Conservation (phyloP, 2,888 invertebrate genomes). For the Taenaris catops region DNA sequence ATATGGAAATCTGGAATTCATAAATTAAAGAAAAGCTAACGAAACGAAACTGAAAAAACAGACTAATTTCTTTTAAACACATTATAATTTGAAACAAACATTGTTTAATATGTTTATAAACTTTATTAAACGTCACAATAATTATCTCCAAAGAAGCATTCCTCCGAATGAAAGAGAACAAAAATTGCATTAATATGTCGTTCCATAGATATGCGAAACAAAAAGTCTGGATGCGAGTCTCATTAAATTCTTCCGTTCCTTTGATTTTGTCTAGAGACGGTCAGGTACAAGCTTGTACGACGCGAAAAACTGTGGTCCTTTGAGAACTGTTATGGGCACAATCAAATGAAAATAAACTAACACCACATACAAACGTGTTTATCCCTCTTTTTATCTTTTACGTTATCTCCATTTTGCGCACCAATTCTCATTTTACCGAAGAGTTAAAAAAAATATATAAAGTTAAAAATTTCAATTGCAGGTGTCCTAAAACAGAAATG, state of each 20-base stretch:
- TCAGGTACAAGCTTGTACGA: conserved; percentile 46
- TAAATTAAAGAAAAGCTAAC: too few species aligned
- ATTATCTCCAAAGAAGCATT: too few species aligned
- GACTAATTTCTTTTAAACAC: too few species aligned
- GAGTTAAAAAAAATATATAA: conserved; percentile 5
- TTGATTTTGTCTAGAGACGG: conserved; percentile 70
- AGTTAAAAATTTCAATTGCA: conserved; percentile 22
- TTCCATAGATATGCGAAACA: conserved; percentile 47
- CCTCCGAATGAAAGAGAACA: conserved; percentile 1
- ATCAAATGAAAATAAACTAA: conserved; percentile 28
- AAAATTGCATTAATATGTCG: conserved; percentile 27
- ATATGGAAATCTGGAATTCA: too few species aligned
- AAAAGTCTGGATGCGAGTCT: conserved; percentile 70
- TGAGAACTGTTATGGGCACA: conserved; percentile 39
- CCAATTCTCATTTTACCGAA: background rate
- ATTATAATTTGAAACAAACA: too few species aligned
- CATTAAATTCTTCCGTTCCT: conserved; percentile 77
- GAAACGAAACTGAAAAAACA: too few species aligned
- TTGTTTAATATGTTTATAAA: too few species aligned
- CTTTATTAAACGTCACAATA: too few species aligned
- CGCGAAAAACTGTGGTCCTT: conserved; percentile 45
- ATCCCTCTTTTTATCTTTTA: conserved; percentile 10
- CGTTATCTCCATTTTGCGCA: conserved; percentile 1
- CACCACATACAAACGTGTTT: conserved; percentile 22
- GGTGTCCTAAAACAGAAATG: conserved; percentile 15